Percentiles rank a stretch among this genome's conserved stretches.
These are phyloP conservation scores for Sinella curviseta DNA, from an alignment of 1,140 invertebrate species.

Conservation along the genomic window DNA sequence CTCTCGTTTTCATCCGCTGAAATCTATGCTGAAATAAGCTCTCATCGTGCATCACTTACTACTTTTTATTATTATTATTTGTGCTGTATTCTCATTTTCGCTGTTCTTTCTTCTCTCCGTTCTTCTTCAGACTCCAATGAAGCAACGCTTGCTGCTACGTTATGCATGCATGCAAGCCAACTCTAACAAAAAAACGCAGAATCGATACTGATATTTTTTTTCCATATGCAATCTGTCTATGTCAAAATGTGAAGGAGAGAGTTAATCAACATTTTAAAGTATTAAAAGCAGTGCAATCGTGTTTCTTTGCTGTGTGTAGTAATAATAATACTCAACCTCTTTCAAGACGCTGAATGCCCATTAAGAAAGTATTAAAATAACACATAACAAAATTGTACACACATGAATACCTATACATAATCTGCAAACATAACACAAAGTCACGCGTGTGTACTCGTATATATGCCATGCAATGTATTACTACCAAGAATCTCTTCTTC, in stretches of 20 bases:
- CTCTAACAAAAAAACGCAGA: no score
- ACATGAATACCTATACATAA: no score
- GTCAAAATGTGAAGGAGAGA: not conserved
- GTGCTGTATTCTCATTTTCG: not conserved
- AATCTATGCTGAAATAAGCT: not conserved
- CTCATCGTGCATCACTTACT: not conserved
- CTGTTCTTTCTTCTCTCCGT: no score
- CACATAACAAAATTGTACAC: not conserved
- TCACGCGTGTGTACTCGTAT: not conserved
- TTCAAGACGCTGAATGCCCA: not conserved
- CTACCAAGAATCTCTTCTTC: not conserved
- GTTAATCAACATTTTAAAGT: not conserved
- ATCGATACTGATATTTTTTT: not conserved
- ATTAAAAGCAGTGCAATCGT: not conserved
- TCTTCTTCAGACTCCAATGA: no score
- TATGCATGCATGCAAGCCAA: no score
- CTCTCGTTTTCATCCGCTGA: no score
- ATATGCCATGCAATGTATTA: constrained; percentile 13
- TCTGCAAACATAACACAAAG: not conserved
- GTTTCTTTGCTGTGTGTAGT: no score
- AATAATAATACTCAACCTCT: not conserved
- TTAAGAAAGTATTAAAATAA: not conserved
- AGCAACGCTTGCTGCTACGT: no score
- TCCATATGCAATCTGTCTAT: constrained; percentile 3
- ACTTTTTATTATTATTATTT: not conserved